Conservation (phyloP, 1,140 invertebrate genomes). For the Gryon sp. region DNA sequence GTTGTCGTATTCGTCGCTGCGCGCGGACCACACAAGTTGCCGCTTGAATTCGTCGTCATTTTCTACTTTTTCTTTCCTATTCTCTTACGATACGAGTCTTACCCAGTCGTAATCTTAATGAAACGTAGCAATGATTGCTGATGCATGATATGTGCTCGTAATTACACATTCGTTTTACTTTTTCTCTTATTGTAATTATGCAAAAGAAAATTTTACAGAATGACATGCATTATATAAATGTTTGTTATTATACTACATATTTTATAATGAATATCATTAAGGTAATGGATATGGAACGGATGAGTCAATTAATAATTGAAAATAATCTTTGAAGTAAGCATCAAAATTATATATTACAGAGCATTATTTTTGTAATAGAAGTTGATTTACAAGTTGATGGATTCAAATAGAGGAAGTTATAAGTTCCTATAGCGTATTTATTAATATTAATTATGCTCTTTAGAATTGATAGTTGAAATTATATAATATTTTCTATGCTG, state of each 20-base stretch:
- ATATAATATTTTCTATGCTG: too few species aligned
- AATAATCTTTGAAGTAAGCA: not conserved
- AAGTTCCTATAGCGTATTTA: not conserved
- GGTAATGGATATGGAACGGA: constrained; percentile 20
- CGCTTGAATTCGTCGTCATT: constrained; percentile 61
- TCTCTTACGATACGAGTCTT: constrained; percentile 35
- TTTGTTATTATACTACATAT: constrained; percentile 24
- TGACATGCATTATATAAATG: constrained; percentile 32
- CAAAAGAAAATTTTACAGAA: constrained; percentile 22
- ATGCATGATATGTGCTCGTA: constrained; percentile 41
- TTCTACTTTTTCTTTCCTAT: constrained; percentile 62
- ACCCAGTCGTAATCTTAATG: constrained; percentile 40
- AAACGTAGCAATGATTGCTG: constrained; percentile 49
- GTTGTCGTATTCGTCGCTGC: constrained; percentile 56
- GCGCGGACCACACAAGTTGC: constrained; percentile 60
- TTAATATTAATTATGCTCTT: too few species aligned
- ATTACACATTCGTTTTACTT: constrained; percentile 37
- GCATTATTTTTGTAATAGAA: constrained; percentile 3
- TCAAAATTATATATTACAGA: constrained; percentile 3
- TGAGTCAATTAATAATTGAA: constrained; percentile 29
- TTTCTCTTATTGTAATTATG: constrained; percentile 12
- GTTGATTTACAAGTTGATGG: not conserved
- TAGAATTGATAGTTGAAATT: too few species aligned
- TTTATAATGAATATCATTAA: constrained; percentile 27
- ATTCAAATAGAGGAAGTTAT: not conserved